phyloP scores from a whole-genome alignment of 1,140 invertebrate species.

The Bombus confusus region DNA sequence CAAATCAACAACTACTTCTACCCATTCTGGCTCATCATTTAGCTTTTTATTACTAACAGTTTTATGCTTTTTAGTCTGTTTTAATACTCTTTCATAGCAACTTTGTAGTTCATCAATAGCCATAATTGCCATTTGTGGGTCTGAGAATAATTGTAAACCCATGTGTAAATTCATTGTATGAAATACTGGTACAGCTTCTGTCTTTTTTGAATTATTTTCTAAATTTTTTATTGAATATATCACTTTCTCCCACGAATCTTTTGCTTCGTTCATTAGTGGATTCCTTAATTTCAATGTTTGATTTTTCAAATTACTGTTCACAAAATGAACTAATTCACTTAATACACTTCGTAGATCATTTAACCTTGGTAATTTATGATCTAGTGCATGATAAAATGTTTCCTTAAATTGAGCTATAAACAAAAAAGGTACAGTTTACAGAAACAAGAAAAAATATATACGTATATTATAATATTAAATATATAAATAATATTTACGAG shows the following conservation, averaged over 20 bases:
- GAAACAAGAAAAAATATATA: conserved; percentile 28
- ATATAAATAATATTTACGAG: conserved; percentile 80
- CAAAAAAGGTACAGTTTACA: conserved; percentile 44
- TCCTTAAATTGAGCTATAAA: conserved; percentile 82
- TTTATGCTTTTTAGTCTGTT: conserved; percentile 77
- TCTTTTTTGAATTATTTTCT: conserved; percentile 78
- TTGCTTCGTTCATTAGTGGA: conserved; percentile 83
- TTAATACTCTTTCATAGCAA: conserved; percentile 86
- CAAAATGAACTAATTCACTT: conserved; percentile 82
- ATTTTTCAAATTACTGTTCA: conserved; percentile 81
- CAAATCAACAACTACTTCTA: conserved; percentile 90
- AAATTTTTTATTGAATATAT: conserved; percentile 80
- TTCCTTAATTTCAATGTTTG: conserved; percentile 78
- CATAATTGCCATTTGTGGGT: conserved; percentile 86
- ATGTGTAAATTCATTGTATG: conserved; percentile 87
- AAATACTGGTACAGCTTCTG: conserved; percentile 82
- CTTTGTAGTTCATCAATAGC: conserved; percentile 87
- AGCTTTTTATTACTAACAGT: conserved; percentile 62
- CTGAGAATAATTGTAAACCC: conserved; percentile 88
- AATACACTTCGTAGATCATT: conserved; percentile 84
- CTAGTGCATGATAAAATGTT: conserved; percentile 86
- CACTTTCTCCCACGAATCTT: conserved; percentile 85
- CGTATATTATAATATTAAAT: conserved; percentile 18
- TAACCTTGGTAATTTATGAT: conserved; percentile 85
- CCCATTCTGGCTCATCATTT: conserved; percentile 87